A percentile compares a stretch with the other conserved stretches of the same genome.
These are phyloP conservation scores for Leuctra nigra DNA, from an alignment of 2,888 invertebrate genomes.

Conservation along the genomic window DNA sequence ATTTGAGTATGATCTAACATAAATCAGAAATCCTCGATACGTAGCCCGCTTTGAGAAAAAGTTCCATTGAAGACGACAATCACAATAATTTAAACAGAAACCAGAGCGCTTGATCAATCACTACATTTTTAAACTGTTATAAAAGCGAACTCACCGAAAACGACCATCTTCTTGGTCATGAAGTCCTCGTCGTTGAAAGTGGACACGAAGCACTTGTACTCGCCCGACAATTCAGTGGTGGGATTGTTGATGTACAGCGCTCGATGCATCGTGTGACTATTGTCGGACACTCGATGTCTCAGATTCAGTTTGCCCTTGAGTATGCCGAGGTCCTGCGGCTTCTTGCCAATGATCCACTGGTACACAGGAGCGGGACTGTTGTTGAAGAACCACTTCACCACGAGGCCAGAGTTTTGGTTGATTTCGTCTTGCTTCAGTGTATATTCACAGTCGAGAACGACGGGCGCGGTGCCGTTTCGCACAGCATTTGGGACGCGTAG, in stretches of 20 bases:
- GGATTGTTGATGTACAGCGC: conserved; percentile 62
- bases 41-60: too few species aligned
- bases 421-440: conserved; percentile 50
- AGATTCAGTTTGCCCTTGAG: conserved; percentile 54
- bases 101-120: neutral
- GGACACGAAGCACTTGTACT: conserved; percentile 66
- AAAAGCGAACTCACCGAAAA: conserved; percentile 51
- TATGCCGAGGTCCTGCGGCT: conserved; percentile 57
- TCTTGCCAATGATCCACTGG: conserved; percentile 69
- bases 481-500: conserved; percentile 55
- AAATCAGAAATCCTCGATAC: too few species aligned
- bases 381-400: conserved; percentile 70
- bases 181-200: conserved; percentile 62
- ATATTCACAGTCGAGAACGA: conserved; percentile 67
- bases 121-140: neutral
- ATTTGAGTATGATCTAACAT: too few species aligned
- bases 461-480: conserved; percentile 50
- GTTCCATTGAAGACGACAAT: too few species aligned
- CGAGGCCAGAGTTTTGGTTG: conserved; percentile 50
- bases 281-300: conserved; percentile 55
- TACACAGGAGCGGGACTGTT: conserved; percentile 62
- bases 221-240: conserved; percentile 61
- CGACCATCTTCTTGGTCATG: conserved; percentile 55
- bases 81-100: neutral
- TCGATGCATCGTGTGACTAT: conserved; percentile 61